phyloP scores from a whole-genome alignment of 2,888 invertebrate genomes.

The Keiferia lycopersicella region DNA sequence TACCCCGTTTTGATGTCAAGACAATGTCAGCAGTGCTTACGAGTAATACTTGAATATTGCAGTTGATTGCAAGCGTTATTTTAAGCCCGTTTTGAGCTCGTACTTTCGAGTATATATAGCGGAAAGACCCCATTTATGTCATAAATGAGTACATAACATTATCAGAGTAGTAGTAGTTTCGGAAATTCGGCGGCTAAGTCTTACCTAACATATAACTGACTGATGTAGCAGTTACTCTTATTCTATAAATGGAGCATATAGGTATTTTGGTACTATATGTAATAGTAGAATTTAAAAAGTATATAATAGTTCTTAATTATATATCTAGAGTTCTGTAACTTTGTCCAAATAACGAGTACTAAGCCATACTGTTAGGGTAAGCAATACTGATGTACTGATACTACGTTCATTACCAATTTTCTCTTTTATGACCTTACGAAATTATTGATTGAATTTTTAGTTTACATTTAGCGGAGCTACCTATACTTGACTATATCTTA shows the following conservation, averaged over 20 bases:
- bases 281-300: neutral
- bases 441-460: neutral
- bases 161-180: neutral
- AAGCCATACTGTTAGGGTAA: too few species aligned
- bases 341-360: neutral
- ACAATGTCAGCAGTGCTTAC: too few species aligned
- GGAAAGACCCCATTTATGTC: neutral
- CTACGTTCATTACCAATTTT: too few species aligned
- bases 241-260: neutral
- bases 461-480: neutral
- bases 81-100: too few species aligned
- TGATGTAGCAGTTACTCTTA: slow-evolving; percentile 9
- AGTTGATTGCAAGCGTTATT: too few species aligned
- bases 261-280: slow-evolving; percentile 1
- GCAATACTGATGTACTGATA: too few species aligned
- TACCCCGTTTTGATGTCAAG: too few species aligned
- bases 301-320: neutral
- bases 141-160: too few species aligned
- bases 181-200: neutral
- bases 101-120: too few species aligned
- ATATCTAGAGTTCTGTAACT: neutral
- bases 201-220: neutral
- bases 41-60: too few species aligned
- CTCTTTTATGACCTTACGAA: too few species aligned
- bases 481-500: slow-evolving; percentile 3